Evolutionary conservation across 2,888 invertebrate species (phyloP).

Genomic region (Himalopsyche anomala): DNA sequence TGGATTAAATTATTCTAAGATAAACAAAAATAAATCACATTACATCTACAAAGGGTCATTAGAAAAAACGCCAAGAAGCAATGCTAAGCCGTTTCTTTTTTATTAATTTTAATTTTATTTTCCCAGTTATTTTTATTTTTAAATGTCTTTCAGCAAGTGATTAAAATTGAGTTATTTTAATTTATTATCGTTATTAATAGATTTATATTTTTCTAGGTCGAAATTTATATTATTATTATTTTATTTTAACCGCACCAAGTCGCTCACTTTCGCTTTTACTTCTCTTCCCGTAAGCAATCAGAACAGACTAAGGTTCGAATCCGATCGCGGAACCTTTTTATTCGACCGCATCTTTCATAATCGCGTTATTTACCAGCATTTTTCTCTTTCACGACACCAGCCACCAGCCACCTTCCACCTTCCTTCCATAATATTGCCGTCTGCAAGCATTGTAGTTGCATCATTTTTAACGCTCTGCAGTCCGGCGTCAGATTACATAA

Average conservation of each 20-base stretch:
- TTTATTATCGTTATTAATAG: too few relatives aligned
- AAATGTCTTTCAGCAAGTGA: too few relatives aligned
- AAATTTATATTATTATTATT: background rate
- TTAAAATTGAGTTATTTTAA: too few relatives aligned
- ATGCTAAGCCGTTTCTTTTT: too few relatives aligned
- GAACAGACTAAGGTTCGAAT: constrained; percentile 2
- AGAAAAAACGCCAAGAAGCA: too few relatives aligned
- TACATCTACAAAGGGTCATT: too few relatives aligned
- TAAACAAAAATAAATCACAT: too few relatives aligned
- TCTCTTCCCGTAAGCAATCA: background rate
- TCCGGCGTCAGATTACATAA: background rate
- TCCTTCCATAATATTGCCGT: background rate
- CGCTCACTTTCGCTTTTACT: background rate
- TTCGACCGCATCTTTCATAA: constrained; percentile 14
- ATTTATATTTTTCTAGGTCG: too few relatives aligned
- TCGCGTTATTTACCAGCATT: background rate
- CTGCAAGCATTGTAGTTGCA: background rate
- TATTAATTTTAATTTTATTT: too few relatives aligned
- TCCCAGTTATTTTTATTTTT: too few relatives aligned
- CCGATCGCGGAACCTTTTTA: constrained; percentile 11
- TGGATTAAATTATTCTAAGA: too few relatives aligned
- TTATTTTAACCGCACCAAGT: background rate
- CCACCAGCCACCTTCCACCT: background rate
- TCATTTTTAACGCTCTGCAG: constrained; percentile 24
- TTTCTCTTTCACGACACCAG: background rate